Evolutionary conservation across 2,113 vertebrate species (phyloP).

Genomic region (Gallinago jamesoni): DNA sequence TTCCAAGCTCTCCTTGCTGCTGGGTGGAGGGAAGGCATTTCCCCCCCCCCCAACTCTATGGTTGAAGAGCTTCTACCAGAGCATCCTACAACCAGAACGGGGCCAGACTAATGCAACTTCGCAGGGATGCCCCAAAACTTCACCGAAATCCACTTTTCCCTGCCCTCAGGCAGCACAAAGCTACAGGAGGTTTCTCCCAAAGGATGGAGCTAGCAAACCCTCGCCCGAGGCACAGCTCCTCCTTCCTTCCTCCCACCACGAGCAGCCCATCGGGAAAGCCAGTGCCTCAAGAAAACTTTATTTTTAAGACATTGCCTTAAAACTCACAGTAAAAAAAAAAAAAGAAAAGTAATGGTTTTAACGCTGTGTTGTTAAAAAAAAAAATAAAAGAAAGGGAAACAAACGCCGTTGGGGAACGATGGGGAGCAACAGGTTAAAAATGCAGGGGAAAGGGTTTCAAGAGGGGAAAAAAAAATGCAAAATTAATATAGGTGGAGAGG

Average conservation of each 20-base stretch:
- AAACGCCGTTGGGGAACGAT: rapidly evolving
- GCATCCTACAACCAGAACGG: neutral
- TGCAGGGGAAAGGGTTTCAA: neutral
- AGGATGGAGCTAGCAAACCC: neutral
- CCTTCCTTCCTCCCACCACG: neutral
- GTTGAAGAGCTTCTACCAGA: neutral
- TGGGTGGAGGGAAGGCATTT: neutral
- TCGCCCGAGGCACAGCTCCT: neutral
- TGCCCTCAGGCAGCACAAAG: neutral
- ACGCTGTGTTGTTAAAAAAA: neutral
- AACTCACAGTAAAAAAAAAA: neutral
- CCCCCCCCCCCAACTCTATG: rapidly evolving
- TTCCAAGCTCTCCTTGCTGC: neutral
- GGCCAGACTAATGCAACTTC: neutral
- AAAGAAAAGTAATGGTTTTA: neutral
- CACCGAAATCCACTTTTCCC: neutral
- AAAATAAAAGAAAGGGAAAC: neutral
- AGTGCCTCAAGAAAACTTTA: neutral
- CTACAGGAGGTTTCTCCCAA: neutral
- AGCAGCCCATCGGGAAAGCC: neutral
- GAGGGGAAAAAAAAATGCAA: neutral
- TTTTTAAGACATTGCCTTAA: neutral
- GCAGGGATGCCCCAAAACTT: neutral
- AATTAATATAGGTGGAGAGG: neutral
- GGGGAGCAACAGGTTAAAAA: neutral